Conservation (phyloP, 2,888 invertebrate genomes). For the Agrotis clavis region DNA sequence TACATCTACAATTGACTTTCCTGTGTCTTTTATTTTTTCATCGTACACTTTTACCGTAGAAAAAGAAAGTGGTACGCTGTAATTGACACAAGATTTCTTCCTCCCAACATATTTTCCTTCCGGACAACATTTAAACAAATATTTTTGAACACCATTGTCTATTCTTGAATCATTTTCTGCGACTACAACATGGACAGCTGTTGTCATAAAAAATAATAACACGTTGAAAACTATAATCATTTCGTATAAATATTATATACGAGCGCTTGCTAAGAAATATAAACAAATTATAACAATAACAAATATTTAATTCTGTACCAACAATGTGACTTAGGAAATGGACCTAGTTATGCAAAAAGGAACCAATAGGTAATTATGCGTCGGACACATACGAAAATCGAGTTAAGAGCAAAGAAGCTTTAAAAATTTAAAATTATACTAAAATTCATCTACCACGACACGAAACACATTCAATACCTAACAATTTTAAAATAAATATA, state of each 20-base stretch:
- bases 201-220: constrained; percentile 23
- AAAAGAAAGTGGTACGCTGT: constrained; percentile 20
- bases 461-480: no score
- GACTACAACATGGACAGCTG: background rate
- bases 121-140: constrained; percentile 36
- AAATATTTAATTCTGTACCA: no score
- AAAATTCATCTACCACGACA: no score
- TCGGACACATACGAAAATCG: no score
- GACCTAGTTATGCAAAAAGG: no score
- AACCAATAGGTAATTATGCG: no score
- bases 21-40: background rate
- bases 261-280: constrained; percentile 8
- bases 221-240: constrained; percentile 14
- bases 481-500: no score
- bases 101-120: background rate
- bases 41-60: constrained; percentile 29
- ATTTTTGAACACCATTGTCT: background rate
- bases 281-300: no score
- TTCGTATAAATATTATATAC: background rate
- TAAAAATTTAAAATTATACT: no score
- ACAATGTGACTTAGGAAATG: no score
- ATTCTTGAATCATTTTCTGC: background rate
- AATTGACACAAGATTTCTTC: background rate
- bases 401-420: no score
- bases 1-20: constrained; percentile 25